Percentiles rank a stretch among this genome's conserved stretches.
Evolutionary conservation across 2,888 invertebrate species (phyloP).

Genomic region (Chesias legatella): DNA sequence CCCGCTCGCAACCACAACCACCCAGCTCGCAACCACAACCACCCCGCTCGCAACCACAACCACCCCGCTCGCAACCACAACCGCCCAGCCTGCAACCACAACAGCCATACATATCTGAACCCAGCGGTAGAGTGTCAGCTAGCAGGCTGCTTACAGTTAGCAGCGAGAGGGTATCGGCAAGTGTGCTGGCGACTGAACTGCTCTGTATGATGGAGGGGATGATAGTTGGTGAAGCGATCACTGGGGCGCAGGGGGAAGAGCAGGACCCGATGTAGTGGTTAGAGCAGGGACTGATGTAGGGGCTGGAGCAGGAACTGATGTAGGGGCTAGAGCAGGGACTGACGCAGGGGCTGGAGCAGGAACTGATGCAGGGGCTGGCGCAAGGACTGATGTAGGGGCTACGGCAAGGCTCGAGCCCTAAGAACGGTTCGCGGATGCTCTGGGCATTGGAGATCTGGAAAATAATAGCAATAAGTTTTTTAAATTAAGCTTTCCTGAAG

Average conservation of each 20-base stretch:
- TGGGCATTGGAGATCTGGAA: conserved; percentile 46
- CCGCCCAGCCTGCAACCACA: no score
- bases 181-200: conserved; percentile 46
- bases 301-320: conserved; percentile 2
- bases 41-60: no score
- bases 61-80: no score
- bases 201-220: conserved; percentile 30
- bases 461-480: conserved; percentile 1
- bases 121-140: conserved; percentile 50
- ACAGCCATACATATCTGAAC: conserved; percentile 32
- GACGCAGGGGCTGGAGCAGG: not conserved
- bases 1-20: conserved; percentile 3
- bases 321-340: conserved; percentile 6
- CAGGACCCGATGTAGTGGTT: not conserved
- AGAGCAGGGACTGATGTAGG: not conserved
- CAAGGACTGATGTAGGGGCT: not conserved
- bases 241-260: not conserved
- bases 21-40: not conserved
- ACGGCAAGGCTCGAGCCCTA: not conserved
- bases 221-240: not conserved
- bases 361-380: not conserved
- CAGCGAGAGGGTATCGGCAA: conserved; percentile 62
- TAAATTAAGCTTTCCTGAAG: no score
- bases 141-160: conserved; percentile 61
- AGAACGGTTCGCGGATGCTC: conserved; percentile 17